Percentiles rank a stretch among this genome's conserved stretches.
Evolutionary conservation across 2,797 vertebrate genomes (phyloP).

Genomic region (Oreochromis mossambicus): DNA sequence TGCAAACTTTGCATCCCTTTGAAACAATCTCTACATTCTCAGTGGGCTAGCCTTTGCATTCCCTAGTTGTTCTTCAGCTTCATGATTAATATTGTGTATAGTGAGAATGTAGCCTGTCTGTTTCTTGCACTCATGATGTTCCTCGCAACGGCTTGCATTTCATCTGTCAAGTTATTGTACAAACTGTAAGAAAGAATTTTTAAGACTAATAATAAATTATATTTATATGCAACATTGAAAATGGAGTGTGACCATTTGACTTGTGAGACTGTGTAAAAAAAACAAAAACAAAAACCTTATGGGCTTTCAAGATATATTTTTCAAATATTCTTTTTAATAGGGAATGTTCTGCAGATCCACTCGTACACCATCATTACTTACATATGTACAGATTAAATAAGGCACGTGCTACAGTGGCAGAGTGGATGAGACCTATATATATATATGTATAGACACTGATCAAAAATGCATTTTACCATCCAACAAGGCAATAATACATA

Average conservation of each 20-base stretch:
- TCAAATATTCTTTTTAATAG: slow-evolving; percentile 27
- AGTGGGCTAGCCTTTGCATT: slow-evolving; percentile 77
- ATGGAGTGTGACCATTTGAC: slow-evolving; percentile 54
- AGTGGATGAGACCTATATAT: slow-evolving; percentile 61
- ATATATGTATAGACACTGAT: slow-evolving; percentile 58
- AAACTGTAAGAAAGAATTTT: slow-evolving; percentile 99
- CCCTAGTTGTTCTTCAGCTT: slow-evolving; percentile 69
- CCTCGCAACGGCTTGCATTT: slow-evolving; percentile 90
- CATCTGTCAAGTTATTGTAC: slow-evolving; percentile 93
- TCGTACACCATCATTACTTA: slow-evolving; percentile 41
- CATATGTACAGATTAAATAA: slow-evolving; percentile 85
- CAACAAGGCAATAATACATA: slow-evolving; percentile 42
- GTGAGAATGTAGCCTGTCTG: slow-evolving; percentile 82
- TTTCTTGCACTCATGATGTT: slow-evolving; percentile 71
- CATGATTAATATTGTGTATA: slow-evolving; percentile 73
- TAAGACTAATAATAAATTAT: slow-evolving; percentile 99
- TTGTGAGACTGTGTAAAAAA: not conserved
- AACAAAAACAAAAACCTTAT: not conserved
- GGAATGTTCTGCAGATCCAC: slow-evolving; percentile 62
- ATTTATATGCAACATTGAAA: slow-evolving; percentile 98
- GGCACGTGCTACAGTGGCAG: slow-evolving; percentile 81
- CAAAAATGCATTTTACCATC: slow-evolving; percentile 52
- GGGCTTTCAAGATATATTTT: not conserved
- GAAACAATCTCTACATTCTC: slow-evolving; percentile 75
- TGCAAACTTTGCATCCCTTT: slow-evolving; percentile 90